Base-by-base conservation (phyloP, 2,888 invertebrate genomes). In the Urechis unicinctus region DNA sequence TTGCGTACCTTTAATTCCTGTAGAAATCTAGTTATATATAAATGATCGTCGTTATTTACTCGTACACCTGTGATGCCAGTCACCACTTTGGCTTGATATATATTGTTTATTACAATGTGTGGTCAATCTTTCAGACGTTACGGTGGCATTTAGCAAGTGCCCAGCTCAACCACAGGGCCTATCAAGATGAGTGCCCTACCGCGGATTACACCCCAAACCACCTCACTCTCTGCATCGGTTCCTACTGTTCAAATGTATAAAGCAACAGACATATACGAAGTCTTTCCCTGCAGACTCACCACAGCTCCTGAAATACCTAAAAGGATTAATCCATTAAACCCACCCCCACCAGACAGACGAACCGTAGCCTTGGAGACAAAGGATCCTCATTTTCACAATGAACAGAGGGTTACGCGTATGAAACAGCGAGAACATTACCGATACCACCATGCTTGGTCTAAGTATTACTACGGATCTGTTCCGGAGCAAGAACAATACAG, bases 381-480 rank as follows among this genome's bases (percentile, higher is more conserved):
- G 1, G 69, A 72, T 26, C 72, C 72, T 52, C 73, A 75, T 61
- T 67, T 63, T 59, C 70, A 73, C 50, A 75, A 75, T 63, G 71
- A 75, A 28, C 67, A 68, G 55, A 61, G 75, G 13, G 52, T 68
- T 21, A 57, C 63, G 44, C 55, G 72, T 31, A 75, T 75, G 74
- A 73, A 73, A 57, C 70, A 70, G 54, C 57, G 71, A 45, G 74
- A 75, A 59, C 70, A 74, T 57, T 67, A 67, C 50, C 56, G 75
- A 30, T 75, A 74, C 52, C 75, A 75, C 59, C 71, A 72, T 9
- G 73, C 74, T 3, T 75, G 74, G 74, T 63, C 69, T 17, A 75
- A 72, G 61, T 68, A 72, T 3, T 74, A 71, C 57, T 75, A 75
- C 57, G 75, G 75, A 0, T 65, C 68, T 36, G 68, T 70, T 24